phyloP scores from a whole-genome alignment of 2,797 vertebrate genomes.

The Chaetophractus vellerosus region DNA sequence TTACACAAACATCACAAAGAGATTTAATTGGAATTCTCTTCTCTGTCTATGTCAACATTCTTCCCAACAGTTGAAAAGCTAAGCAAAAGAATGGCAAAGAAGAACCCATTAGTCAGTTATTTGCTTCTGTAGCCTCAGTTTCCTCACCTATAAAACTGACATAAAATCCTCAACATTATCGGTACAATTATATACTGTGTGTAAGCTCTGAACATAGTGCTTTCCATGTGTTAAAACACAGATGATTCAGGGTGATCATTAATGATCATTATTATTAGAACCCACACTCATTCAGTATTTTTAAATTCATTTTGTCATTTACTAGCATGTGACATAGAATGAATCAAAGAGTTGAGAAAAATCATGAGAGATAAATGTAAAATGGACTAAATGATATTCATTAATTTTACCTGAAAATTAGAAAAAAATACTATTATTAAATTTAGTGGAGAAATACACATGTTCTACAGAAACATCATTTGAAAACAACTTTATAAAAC shows the following conservation, averaged over 20 bases:
- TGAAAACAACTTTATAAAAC: neutral
- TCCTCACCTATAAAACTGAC: neutral
- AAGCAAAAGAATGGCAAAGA: neutral
- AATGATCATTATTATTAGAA: neutral
- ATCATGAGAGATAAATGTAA: neutral
- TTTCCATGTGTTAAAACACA: neutral
- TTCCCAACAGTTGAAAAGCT: neutral
- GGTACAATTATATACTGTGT: neutral
- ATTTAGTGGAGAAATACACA: neutral
- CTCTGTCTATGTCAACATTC: neutral
- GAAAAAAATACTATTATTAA: neutral
- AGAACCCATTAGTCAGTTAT: neutral
- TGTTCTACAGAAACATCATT: neutral
- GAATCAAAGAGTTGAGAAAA: neutral
- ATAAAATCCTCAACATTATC: neutral
- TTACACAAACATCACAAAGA: neutral
- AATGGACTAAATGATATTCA: neutral
- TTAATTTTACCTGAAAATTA: slow-evolving; percentile 3
- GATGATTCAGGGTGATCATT: neutral
- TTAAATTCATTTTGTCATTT: neutral
- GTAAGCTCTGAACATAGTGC: neutral
- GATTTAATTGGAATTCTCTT: neutral
- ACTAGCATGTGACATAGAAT: neutral
- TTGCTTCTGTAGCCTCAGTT: neutral
- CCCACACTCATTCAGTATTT: neutral